These are phyloP conservation scores for Nymphalis urticae DNA, from an alignment of 2,888 invertebrate genomes.

Conservation along the genomic window DNA sequence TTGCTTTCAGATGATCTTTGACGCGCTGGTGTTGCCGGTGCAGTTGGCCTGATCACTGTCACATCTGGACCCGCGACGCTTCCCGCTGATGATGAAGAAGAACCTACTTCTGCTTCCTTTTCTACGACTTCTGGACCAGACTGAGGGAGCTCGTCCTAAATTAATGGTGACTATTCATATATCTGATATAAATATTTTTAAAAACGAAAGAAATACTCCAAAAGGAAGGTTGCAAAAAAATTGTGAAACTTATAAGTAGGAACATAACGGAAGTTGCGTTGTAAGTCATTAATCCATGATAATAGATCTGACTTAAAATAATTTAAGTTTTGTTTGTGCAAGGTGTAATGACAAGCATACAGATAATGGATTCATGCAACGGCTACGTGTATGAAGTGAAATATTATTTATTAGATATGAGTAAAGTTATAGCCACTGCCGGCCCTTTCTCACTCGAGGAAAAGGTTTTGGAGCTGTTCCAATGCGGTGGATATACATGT, in stretches of 20 bases:
- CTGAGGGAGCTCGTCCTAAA: conserved; percentile 69
- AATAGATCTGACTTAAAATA: too few species aligned
- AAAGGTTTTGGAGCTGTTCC: too few species aligned
- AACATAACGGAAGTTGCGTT: not conserved
- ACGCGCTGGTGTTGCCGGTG: conserved; percentile 63
- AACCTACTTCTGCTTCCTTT: conserved; percentile 64
- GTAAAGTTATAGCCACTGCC: too few species aligned
- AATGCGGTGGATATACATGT: too few species aligned
- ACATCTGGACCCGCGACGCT: conserved; percentile 69
- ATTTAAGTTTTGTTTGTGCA: too few species aligned
- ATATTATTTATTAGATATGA: not conserved
- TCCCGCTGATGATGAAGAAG: conserved; percentile 68
- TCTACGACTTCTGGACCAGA: conserved; percentile 66
- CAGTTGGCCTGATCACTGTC: conserved; percentile 64
- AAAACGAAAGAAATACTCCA: not conserved
- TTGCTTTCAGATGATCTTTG: conserved; percentile 82
- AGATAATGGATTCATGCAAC: too few species aligned
- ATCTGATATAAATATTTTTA: not conserved
- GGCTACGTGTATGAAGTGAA: too few species aligned
- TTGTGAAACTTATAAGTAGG: not conserved
- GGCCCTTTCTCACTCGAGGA: too few species aligned
- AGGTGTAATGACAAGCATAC: too few species aligned
- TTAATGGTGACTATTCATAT: not conserved
- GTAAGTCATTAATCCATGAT: too few species aligned
- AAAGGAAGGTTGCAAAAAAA: not conserved